Percentiles rank a stretch among this genome's conserved stretches.
These are phyloP conservation scores for Perognathus longimembris DNA, from an alignment of 2,113 vertebrate species.

Conservation along the genomic window DNA sequence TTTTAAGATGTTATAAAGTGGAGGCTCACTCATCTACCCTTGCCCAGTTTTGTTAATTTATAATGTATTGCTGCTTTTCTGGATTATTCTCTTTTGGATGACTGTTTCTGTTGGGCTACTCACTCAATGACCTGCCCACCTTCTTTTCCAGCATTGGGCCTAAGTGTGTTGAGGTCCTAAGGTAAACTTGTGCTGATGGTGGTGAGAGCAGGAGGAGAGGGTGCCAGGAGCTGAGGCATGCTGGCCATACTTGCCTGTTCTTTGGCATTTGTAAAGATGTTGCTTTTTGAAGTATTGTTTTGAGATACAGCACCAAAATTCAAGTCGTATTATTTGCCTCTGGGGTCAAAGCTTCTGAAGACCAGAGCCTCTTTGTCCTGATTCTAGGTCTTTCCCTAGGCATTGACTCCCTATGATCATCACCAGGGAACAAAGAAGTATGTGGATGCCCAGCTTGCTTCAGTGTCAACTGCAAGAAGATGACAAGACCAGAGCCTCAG, in stretches of 20 bases:
- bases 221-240: neutral
- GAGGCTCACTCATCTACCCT: neutral
- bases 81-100: neutral
- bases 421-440: neutral
- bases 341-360: neutral
- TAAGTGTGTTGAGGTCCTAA: neutral
- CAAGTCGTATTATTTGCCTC: neutral
- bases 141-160: neutral
- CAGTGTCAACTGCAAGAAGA: neutral
- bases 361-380: neutral
- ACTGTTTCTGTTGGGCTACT: slow-evolving; percentile 17
- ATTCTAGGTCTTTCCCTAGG: slow-evolving; percentile 4
- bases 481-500: slow-evolving; percentile 2
- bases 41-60: neutral
- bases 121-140: neutral
- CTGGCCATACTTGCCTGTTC: neutral
- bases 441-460: neutral
- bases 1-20: neutral
- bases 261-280: neutral
- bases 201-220: neutral
- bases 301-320: neutral
- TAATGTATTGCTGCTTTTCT: neutral
- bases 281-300: neutral
- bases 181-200: neutral
- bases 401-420: neutral